Conservation (phyloP, 2,797 vertebrate genomes). For the Premnoplex brunnescens region DNA sequence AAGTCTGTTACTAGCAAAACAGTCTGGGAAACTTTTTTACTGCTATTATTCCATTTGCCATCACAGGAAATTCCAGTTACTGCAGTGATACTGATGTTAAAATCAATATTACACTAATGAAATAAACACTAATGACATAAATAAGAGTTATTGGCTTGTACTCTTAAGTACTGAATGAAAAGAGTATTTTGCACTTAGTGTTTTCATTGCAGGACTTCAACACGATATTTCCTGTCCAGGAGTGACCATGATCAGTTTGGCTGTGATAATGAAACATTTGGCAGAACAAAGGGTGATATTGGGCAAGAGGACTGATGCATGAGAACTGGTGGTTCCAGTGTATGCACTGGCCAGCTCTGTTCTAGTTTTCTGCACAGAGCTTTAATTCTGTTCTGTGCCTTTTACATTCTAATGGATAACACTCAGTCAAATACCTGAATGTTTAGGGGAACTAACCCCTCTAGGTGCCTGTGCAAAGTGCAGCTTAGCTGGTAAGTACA, state of each 20-base stretch:
- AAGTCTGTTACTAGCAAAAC: not conserved
- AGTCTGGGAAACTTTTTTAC: not conserved
- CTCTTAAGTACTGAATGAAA: constrained; percentile 2
- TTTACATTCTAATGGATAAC: not conserved
- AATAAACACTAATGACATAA: not conserved
- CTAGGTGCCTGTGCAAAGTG: not conserved
- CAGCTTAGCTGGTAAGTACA: not conserved
- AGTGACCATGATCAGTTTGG: constrained; percentile 18
- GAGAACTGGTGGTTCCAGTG: not conserved
- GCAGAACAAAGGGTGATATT: constrained; percentile 46
- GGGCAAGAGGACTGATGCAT: not conserved
- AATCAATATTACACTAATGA: not conserved
- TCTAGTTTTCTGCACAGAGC: not conserved
- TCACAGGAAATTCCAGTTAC: constrained; percentile 26
- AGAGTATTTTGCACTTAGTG: constrained; percentile 21
- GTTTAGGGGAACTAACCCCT: not conserved
- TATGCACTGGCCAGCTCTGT: not conserved
- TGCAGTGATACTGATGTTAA: not conserved
- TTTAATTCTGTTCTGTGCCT: not conserved
- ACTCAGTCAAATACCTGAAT: not conserved
- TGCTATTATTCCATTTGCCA: not conserved
- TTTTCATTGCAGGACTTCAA: constrained; percentile 21
- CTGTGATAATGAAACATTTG: constrained; percentile 22
- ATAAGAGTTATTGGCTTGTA: not conserved
- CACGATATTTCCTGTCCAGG: constrained; percentile 30